Evolutionary conservation across 1,140 invertebrate genomes (phyloP).

Genomic region (Drosophila nannoptera): DNA sequence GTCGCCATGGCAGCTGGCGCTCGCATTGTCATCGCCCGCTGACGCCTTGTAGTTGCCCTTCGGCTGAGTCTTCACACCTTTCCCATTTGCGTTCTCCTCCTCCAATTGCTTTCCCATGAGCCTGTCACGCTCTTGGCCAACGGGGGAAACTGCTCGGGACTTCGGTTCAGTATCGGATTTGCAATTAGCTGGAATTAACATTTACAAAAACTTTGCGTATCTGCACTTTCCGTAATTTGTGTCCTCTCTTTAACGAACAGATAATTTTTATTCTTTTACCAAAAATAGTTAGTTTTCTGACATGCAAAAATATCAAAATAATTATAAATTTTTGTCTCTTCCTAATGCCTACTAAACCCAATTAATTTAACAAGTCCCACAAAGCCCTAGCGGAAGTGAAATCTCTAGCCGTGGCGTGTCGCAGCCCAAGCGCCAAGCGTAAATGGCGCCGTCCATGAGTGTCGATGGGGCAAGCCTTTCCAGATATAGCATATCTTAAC

Average conservation of each 20-base stretch:
- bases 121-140: constrained; percentile 18
- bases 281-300: constrained; percentile 44
- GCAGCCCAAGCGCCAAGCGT: too few species aligned
- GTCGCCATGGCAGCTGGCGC: neutral
- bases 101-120: constrained; percentile 49
- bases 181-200: constrained; percentile 30
- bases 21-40: neutral
- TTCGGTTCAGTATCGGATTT: constrained; percentile 17
- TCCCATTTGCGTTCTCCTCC: constrained; percentile 10
- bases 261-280: constrained; percentile 71
- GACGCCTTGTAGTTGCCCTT: constrained; percentile 33
- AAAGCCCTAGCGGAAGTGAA: neutral
- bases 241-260: constrained; percentile 55
- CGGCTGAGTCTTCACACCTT: constrained; percentile 8
- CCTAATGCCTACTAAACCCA: constrained; percentile 30
- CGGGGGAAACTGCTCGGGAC: neutral
- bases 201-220: constrained; percentile 58
- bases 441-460: too few species aligned
- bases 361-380: neutral
- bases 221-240: constrained; percentile 43
- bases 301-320: constrained; percentile 43
- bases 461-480: too few species aligned
- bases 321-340: constrained; percentile 7
- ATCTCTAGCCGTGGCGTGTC: too few species aligned
- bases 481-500: too few species aligned